phyloP scores from a whole-genome alignment of 64 coral and sea anemone species.

The Montipora cactus region DNA sequence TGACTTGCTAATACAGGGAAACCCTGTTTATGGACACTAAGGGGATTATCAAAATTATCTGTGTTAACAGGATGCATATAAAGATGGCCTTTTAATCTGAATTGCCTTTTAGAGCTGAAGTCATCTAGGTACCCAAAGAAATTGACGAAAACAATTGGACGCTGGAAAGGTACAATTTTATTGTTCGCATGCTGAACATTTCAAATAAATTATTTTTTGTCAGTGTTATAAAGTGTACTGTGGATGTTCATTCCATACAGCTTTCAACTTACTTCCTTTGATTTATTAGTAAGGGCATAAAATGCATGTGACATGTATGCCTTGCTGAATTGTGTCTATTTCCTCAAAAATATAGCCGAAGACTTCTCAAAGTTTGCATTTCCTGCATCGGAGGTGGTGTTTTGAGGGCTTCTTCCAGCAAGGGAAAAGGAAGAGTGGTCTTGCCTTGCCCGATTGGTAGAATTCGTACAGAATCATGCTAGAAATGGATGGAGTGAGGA shows the following conservation, averaged over 20 bases:
- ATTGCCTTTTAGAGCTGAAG: conserved; percentile 30
- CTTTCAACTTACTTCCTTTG: not conserved
- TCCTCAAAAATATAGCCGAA: conserved; percentile 43
- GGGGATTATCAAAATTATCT: not conserved
- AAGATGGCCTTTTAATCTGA: not conserved
- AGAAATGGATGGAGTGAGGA: conserved; percentile 78
- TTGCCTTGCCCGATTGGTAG: conserved; percentile 29
- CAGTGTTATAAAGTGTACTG: too few species aligned
- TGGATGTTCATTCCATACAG: too few species aligned
- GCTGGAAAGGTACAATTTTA: conserved; percentile 45
- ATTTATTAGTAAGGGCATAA: not conserved
- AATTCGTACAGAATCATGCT: conserved; percentile 73
- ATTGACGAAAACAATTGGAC: conserved; percentile 33
- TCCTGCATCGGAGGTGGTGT: conserved; percentile 54
- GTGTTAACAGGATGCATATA: not conserved
- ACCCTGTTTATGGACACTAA: not conserved
- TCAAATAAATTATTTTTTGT: too few species aligned
- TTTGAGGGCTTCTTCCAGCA: conserved; percentile 34
- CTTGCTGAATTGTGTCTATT: not conserved
- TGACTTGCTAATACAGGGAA: not conserved
- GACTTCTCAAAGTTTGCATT: conserved; percentile 64
- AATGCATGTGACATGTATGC: not conserved
- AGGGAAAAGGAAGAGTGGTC: conserved; percentile 35
- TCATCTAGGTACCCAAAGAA: conserved; percentile 57
- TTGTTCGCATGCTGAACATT: not conserved